Evolutionary conservation across 2,113 vertebrate species (phyloP).

Genomic region (Hemiscyllium ocellatum): DNA sequence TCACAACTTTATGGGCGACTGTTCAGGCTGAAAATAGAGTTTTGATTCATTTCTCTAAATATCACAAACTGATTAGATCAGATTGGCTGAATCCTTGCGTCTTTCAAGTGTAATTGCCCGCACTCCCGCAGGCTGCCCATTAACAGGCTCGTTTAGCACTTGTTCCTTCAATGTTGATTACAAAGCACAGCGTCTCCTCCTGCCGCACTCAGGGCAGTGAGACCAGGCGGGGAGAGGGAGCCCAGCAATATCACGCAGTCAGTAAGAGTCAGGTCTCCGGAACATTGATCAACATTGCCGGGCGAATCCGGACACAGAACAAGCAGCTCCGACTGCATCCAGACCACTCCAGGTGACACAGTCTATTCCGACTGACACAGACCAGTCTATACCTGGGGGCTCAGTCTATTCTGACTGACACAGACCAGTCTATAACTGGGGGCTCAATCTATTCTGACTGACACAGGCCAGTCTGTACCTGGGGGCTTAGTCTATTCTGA

Average conservation of each 20-base stretch:
- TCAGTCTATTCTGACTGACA: too few relatives aligned
- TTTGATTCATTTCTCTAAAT: neutral
- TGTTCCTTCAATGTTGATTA: neutral
- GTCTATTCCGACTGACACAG: too few relatives aligned
- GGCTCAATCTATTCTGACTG: too few relatives aligned
- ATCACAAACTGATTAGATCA: neutral
- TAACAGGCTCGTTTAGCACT: neutral
- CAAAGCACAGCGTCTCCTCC: neutral
- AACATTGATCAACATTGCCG: too few relatives aligned
- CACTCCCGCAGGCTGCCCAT: neutral
- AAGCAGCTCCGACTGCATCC: neutral
- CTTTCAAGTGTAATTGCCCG: neutral
- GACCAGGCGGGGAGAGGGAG: neutral
- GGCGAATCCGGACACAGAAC: too few relatives aligned
- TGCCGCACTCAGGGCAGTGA: too few relatives aligned
- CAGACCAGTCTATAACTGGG: too few relatives aligned
- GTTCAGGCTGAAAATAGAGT: neutral
- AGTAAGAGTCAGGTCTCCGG: neutral
- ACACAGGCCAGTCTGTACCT: too few relatives aligned
- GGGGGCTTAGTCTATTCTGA: too few relatives aligned
- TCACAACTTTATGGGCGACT: neutral
- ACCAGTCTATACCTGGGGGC: too few relatives aligned
- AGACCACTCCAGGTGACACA: neutral
- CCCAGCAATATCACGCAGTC: neutral
- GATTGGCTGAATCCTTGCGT: neutral